These are phyloP conservation scores for Axis porcinus DNA, from an alignment of 2,113 vertebrate genomes.

Conservation along the genomic window DNA sequence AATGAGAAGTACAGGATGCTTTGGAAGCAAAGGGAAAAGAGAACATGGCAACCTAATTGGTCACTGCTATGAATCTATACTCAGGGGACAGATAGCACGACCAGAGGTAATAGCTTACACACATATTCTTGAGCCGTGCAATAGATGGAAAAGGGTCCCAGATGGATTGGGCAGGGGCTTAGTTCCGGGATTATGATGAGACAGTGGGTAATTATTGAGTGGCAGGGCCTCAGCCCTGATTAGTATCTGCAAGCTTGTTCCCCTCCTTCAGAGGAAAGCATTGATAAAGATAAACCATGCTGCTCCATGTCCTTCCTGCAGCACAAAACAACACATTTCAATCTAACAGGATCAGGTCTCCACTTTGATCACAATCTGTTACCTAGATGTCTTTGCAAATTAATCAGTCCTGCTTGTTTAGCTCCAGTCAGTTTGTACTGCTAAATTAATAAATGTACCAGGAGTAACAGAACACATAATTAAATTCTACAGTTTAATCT, in stretches of 20 bases:
- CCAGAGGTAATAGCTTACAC: constrained; percentile 85
- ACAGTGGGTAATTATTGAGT: constrained; percentile 92
- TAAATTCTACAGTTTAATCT: constrained; percentile 98
- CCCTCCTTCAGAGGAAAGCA: constrained; percentile 86
- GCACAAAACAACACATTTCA: constrained; percentile 85
- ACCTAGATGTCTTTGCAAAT: constrained; percentile 89
- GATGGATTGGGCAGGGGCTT: constrained; percentile 97
- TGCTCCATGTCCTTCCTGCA: constrained; percentile 82
- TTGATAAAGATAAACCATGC: constrained; percentile 86
- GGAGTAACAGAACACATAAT: constrained; percentile 93
- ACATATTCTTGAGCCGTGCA: constrained; percentile 83
- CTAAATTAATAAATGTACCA: constrained; percentile 93
- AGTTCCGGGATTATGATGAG: constrained; percentile 98
- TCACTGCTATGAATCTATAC: constrained; percentile 80
- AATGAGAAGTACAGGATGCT: constrained; percentile 62
- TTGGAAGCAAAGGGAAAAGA: constrained; percentile 50
- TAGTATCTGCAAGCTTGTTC: constrained; percentile 87
- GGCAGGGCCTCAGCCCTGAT: constrained; percentile 90
- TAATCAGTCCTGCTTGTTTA: constrained; percentile 88
- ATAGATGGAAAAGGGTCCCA: constrained; percentile 89
- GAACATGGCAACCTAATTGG: constrained; percentile 80
- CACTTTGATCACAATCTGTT: constrained; percentile 89
- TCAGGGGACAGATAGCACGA: constrained; percentile 79
- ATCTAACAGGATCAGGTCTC: constrained; percentile 88
- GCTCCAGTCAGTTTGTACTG: constrained; percentile 84